Evolutionary conservation across 2,888 invertebrate species (phyloP).

Genomic region (Ophraella communa): DNA sequence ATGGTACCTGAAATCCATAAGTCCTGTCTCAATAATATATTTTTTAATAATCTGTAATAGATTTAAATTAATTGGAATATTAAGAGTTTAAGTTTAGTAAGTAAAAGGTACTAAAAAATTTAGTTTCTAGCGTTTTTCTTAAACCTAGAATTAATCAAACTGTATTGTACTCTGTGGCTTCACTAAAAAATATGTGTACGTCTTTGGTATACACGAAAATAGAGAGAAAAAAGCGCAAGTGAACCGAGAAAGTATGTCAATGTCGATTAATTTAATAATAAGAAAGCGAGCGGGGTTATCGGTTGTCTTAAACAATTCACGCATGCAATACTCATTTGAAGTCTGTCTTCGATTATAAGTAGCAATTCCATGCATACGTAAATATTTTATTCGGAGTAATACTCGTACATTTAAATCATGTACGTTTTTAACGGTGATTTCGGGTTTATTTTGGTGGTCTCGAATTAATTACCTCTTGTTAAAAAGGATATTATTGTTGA

Average conservation of each 20-base stretch:
- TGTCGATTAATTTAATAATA: slow-evolving; percentile 38
- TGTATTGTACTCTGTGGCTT: no score
- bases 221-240: slow-evolving; percentile 25
- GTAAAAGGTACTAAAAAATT: no score
- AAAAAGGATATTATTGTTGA: no score
- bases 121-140: no score
- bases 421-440: not conserved
- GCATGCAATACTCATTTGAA: not conserved
- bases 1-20: no score
- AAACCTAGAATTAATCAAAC: no score
- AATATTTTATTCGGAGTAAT: not conserved
- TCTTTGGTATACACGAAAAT: not conserved
- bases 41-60: no score
- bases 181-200: not conserved
- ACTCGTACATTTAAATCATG: not conserved
- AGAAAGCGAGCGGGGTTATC: slow-evolving; percentile 39
- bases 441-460: not conserved
- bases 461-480: not conserved
- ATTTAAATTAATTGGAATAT: no score
- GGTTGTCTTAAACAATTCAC: slow-evolving; percentile 18
- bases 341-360: not conserved
- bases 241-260: slow-evolving; percentile 34
- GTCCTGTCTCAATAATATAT: no score
- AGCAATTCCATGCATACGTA: not conserved
- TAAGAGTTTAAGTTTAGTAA: no score